Base-by-base conservation (phyloP, 2,888 invertebrate genomes). In the Noctua comes region DNA sequence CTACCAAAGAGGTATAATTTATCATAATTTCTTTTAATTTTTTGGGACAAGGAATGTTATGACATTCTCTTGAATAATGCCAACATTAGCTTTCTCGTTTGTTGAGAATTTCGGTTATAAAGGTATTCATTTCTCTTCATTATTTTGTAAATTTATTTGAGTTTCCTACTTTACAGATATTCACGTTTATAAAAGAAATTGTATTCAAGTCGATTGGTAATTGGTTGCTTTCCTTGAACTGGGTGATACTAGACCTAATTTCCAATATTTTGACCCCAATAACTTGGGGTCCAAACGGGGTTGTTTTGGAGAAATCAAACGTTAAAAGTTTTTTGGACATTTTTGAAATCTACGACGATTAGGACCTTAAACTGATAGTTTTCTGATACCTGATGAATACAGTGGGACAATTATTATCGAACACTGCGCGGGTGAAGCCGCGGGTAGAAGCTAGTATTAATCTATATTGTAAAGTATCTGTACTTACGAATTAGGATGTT, bases 401-500 rank as follows among this genome's bases (percentile, higher is more conserved):
- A 24, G 8, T 57, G n/a, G n/a, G n/a, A 27, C 59, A 59, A 16
- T 27, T 6, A 16, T 27, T 6, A 59, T 7, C n/a, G 13, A 27
- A 59, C 13, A 3, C n/a, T 11, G 13, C 57, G 10, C 57, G 11
- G 27, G 36, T 0, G 27, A 27, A 62, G 7, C 6, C 4, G 18
- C 2, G 59, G 16, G 27, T 2, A 6, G 2, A 21, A 31, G 10
- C 21, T 31, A 62, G 18, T 21, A 31, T 31, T 31, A 3, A 21
- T 31, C 31, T 31, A 21, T 31, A 18, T 8, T 13, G 8, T 62
- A 31, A 31, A 27, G 7, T 7, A 2, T n/a, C 13, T 43, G 3
- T 80, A 92, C 97, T 97, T 94, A 98, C 98, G 98, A 97, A 85
- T 97, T 98, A 0, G 98, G 97, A 91, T 98, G 97, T 68, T 96